A percentile compares a stretch with the other conserved stretches of the same genome.
Conservation (phyloP, 2,888 invertebrate genomes). For the Malacosoma neustria region DNA sequence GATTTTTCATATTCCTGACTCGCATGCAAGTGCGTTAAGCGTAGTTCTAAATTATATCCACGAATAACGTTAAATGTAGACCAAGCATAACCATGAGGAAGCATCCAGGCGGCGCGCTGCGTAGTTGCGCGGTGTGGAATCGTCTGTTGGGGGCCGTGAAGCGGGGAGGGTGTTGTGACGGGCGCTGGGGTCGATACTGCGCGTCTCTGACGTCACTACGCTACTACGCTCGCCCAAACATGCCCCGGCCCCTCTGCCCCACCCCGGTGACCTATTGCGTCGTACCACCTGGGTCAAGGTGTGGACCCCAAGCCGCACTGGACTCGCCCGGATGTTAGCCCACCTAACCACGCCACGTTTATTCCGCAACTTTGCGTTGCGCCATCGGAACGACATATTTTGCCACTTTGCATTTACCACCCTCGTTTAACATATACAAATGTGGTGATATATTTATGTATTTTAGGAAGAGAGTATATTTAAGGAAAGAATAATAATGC, state of each 20-base stretch:
- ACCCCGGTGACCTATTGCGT: conserved; percentile 64
- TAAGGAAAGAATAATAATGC: no score
- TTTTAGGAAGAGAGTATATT: no score
- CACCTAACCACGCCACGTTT: conserved; percentile 15
- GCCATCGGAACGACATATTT: not conserved
- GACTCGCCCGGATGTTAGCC: conserved; percentile 34
- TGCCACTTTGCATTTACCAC: not conserved
- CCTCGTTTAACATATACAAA: not conserved
- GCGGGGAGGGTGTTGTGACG: conserved; percentile 57
- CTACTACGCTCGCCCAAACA: conserved; percentile 72
- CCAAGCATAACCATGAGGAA: conserved; percentile 41
- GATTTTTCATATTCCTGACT: no score
- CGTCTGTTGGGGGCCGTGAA: conserved; percentile 7
- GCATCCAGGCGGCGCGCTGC: conserved; percentile 59
- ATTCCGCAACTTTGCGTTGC: conserved; percentile 3
- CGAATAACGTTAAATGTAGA: no score
- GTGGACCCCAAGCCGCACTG: conserved; percentile 44
- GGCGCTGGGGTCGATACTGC: conserved; percentile 58
- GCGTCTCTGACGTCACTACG: conserved; percentile 69
- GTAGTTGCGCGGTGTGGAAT: conserved; percentile 41
- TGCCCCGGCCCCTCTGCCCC: conserved; percentile 38
- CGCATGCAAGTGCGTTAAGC: no score
- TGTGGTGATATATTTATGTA: no score
- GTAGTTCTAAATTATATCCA: no score
- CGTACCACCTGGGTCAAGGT: conserved; percentile 70